These are phyloP conservation scores for Drosophila hydei DNA, from an alignment of 1,140 invertebrate genomes.

Conservation along the genomic window DNA sequence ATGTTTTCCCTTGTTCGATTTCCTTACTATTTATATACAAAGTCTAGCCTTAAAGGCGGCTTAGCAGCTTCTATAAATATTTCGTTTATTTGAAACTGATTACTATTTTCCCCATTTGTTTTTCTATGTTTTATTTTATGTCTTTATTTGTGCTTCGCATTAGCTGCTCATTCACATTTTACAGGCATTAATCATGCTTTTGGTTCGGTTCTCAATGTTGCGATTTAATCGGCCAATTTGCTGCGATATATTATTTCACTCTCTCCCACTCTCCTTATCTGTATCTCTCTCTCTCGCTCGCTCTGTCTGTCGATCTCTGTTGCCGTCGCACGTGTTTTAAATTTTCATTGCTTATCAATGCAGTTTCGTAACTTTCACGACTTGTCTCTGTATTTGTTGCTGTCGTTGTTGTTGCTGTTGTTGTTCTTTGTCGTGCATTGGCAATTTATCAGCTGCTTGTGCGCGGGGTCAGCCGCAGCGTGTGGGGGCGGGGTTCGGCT, in stretches of 20 bases:
- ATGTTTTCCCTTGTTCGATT: too few relatives aligned
- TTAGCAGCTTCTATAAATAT: too few relatives aligned
- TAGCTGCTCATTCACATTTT: constrained; percentile 12
- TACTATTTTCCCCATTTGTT: neutral
- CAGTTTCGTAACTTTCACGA: constrained; percentile 42
- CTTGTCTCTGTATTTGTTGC: constrained; percentile 13
- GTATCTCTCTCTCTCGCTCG: neutral
- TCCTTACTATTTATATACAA: too few relatives aligned
- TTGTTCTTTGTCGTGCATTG: constrained; percentile 39
- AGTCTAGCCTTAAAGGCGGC: too few relatives aligned
- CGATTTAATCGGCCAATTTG: constrained; percentile 6
- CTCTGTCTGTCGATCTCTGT: neutral
- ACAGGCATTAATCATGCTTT: constrained; percentile 15
- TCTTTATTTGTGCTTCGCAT: neutral
- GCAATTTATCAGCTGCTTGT: constrained; percentile 38
- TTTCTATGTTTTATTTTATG: constrained; percentile 16
- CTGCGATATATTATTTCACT: neutral
- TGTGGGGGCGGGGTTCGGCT: neutral
- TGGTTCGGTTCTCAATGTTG: neutral
- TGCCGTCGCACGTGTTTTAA: constrained; percentile 5
- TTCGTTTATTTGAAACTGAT: too few relatives aligned
- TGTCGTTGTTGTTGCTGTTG: constrained; percentile 30
- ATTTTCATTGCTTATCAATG: constrained; percentile 42
- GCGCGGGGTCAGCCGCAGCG: neutral
- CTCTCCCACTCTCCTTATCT: neutral